phyloP scores from a whole-genome alignment of 2,113 vertebrate species.

The Elanus axillaris region DNA sequence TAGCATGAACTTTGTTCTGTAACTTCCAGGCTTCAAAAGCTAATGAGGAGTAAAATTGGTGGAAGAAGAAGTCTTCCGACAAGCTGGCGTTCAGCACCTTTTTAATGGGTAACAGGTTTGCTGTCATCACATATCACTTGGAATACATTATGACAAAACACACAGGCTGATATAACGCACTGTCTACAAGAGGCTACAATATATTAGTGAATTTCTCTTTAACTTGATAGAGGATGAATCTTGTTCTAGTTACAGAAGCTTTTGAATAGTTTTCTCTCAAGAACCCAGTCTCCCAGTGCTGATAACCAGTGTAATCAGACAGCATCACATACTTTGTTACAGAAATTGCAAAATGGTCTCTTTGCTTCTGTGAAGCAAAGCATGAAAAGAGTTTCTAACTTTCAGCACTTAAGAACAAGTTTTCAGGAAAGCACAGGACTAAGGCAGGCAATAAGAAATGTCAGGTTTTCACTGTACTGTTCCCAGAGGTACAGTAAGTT shows the following conservation, averaged over 20 bases:
- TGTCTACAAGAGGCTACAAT: neutral
- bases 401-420: neutral
- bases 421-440: neutral
- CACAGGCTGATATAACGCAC: neutral
- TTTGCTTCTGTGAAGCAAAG: neutral
- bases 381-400: neutral
- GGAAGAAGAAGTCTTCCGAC: neutral
- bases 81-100: slow-evolving; percentile 52
- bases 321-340: neutral
- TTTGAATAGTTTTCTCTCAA: neutral
- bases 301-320: neutral
- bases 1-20: slow-evolving; percentile 35
- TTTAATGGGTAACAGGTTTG: slow-evolving; percentile 56
- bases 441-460: neutral
- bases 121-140: slow-evolving; percentile 13
- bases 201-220: neutral
- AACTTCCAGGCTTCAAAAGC: slow-evolving; percentile 48
- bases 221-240: neutral
- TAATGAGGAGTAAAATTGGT: slow-evolving; percentile 37
- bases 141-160: slow-evolving; percentile 36
- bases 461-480: neutral
- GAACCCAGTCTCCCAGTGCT: neutral
- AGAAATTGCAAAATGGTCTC: neutral
- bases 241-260: neutral
- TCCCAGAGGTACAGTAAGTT: neutral